A percentile compares a stretch with the other conserved stretches of the same genome.
phyloP scores from a whole-genome alignment of 2,113 vertebrate species.

The Caloenas nicobarica region DNA sequence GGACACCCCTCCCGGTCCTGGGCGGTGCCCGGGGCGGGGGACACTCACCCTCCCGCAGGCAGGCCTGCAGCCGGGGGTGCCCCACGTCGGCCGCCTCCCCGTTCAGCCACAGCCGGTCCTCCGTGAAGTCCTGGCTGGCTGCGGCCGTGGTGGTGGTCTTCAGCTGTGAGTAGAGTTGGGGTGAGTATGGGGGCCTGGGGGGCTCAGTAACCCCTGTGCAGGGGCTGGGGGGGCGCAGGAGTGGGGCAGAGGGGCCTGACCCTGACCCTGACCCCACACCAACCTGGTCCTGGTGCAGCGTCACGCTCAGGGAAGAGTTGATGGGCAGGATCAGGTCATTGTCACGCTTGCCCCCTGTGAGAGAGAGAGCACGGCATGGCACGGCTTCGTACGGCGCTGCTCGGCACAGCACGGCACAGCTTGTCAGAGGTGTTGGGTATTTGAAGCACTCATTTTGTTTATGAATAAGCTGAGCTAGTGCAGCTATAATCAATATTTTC shows the following conservation, averaged over 20 bases:
- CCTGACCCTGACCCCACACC: not conserved
- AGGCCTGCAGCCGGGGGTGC: constrained; percentile 89
- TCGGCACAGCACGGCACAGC: rapidly evolving
- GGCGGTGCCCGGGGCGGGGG: not conserved
- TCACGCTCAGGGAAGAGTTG: constrained; percentile 95
- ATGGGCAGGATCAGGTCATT: constrained; percentile 92
- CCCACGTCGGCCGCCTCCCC: constrained; percentile 83
- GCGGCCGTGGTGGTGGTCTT: constrained; percentile 90
- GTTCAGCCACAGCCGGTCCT: constrained; percentile 94
- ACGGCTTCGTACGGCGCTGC: rapidly evolving
- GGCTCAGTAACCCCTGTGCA: rapidly evolving
- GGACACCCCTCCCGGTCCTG: rapidly evolving
- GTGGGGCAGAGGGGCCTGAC: too few species aligned
- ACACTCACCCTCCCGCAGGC: constrained; percentile 86
- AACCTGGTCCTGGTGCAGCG: constrained; percentile 95
- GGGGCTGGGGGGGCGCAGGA: rapidly evolving
- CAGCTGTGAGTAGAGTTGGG: constrained; percentile 71
- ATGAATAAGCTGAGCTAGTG: not conserved
- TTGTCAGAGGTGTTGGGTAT: not conserved
- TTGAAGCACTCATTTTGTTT: not conserved
- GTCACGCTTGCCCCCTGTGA: constrained; percentile 92
- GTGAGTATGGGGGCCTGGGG: rapidly evolving
- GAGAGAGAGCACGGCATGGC: not conserved
- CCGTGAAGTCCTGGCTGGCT: constrained; percentile 82
- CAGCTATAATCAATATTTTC: not conserved